Evolutionary conservation across 2,888 invertebrate species (phyloP).

Genomic region (Neelides folsomi): DNA sequence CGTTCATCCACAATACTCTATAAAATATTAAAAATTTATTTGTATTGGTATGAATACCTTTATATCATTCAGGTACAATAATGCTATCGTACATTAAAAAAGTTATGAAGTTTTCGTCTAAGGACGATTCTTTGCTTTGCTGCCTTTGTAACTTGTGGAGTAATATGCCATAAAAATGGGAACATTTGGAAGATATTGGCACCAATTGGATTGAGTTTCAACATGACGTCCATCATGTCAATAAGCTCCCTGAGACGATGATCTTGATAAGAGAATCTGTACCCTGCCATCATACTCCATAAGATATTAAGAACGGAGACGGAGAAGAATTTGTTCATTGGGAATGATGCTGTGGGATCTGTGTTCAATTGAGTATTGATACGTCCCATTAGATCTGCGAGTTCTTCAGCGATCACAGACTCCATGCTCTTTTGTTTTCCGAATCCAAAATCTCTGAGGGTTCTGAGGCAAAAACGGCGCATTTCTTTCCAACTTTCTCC

Average conservation of each 20-base stretch:
- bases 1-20: too few species aligned
- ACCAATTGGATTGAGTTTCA: constrained; percentile 12
- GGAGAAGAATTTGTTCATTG: constrained; percentile 22
- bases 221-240: constrained; percentile 15
- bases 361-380: constrained; percentile 6
- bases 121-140: too few species aligned
- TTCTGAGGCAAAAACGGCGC: constrained; percentile 28
- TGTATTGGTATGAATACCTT: too few species aligned
- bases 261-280: constrained; percentile 23
- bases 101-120: too few species aligned
- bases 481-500: constrained; percentile 31
- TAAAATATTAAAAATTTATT: background rate
- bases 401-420: constrained; percentile 25
- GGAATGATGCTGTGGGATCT: constrained; percentile 4
- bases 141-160: constrained; percentile 7
- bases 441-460: constrained; percentile 31
- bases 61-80: too few species aligned
- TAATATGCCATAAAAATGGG: constrained; percentile 14
- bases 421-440: constrained; percentile 26
- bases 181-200: constrained; percentile 20
- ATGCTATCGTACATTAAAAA: too few species aligned
- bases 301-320: constrained; percentile 28
- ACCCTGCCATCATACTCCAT: constrained; percentile 30
- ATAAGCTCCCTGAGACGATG: constrained; percentile 16
- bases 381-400: constrained; percentile 17